phyloP scores from a whole-genome alignment of 2,113 vertebrate genomes.

The Pyxicephalus adspersus region DNA sequence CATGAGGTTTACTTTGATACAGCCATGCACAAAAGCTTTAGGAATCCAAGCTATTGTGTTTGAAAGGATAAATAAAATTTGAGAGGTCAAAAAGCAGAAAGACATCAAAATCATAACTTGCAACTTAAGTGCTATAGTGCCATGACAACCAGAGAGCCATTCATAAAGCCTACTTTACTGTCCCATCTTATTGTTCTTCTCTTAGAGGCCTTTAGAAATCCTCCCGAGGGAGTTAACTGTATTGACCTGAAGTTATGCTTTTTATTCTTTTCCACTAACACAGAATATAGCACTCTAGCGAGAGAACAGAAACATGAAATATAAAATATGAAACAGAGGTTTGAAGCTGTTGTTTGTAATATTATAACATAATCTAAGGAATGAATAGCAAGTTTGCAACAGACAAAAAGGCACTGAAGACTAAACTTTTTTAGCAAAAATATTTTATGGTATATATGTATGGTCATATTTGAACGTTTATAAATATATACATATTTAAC shows the following conservation, averaged over 20 bases:
- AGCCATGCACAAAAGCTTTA: too few species aligned
- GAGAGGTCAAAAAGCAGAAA: constrained; percentile 13
- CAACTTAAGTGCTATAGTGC: background rate
- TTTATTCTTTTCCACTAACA: constrained; percentile 17
- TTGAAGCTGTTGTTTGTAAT: constrained; percentile 4
- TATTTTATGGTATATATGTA: too few species aligned
- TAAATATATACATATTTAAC: too few species aligned
- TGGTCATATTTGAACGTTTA: too few species aligned
- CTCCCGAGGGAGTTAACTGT: constrained; percentile 15
- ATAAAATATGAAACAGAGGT: background rate
- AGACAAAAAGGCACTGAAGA: too few species aligned
- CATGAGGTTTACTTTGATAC: background rate
- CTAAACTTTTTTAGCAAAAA: too few species aligned
- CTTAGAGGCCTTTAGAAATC: background rate
- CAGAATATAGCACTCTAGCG: constrained; percentile 17
- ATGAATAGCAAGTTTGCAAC: too few species aligned
- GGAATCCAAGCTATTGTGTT: too few species aligned
- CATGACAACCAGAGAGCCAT: background rate
- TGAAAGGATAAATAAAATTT: constrained; percentile 2
- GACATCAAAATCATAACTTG: constrained; percentile 1
- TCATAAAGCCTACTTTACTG: constrained; percentile 1
- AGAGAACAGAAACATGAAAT: background rate
- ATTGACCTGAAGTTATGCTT: constrained; percentile 30
- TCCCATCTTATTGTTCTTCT: background rate
- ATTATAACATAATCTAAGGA: background rate